Evolutionary conservation across 2,888 invertebrate species (phyloP), one percentile per base, ranked within the genome.

Genomic region (Philhelius pedissequus): DNA sequence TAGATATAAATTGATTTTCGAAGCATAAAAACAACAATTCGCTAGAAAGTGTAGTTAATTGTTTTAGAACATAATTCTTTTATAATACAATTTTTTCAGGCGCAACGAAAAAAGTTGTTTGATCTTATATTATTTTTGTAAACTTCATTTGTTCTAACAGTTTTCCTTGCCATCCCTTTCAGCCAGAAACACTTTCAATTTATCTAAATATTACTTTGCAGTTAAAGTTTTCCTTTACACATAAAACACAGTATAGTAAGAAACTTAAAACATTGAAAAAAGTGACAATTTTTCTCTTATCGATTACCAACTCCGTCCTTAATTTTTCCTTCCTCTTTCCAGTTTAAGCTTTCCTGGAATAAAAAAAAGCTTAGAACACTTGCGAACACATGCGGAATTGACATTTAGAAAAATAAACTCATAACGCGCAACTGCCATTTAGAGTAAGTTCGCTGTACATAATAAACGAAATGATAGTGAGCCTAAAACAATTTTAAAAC

Each of bases 121-220:
- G 35, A 45, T 62, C 32, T 38, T 20, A 54, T 66, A 30, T 54
- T 50, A 25, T 43, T 25, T 50, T 3, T 60, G 45, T 64, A 45
- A 64, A 20, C 48, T 60, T 73, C 25, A 64, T 78, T 56, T 76
- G 64, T 82, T 86, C 91, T 90, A 91, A 91, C 91, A 90, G 90
- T 91, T 89, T 90, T 91, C 86, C 90, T 91, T 56, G 91, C 89
- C 89, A 90, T 89, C 88, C 87, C 88, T 71, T 71, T 45, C 74
- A 74, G 75, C 54, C 45, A 35, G 11, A 43, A 40, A 18, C 20
- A 43, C 20, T 74, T 45, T 43, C 40, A n/a, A n/a, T 43, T 8
- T n/a, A 6, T 48, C n/a, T n/a, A 3, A 27, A 35, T 5, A 22
- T 38, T 62, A 27, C 43, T 38, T 32, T 25, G 35, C 22, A 48